Base-by-base conservation (phyloP, 2,797 vertebrate genomes). In the Oreortyx pictus region DNA sequence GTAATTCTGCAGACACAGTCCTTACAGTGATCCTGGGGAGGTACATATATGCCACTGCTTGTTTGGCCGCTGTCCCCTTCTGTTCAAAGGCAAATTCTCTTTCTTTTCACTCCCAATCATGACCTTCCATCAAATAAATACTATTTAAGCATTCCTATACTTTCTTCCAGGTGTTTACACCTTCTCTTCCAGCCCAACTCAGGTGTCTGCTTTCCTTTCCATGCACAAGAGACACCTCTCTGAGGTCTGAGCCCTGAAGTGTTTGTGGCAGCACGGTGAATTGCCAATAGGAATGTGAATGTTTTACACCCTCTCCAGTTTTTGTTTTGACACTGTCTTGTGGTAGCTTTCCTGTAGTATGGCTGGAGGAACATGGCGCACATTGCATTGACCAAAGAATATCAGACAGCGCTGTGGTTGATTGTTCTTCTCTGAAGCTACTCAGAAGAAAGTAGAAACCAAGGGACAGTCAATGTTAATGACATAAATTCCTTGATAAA, bases 41-140 rank as follows among this genome's bases (percentile, higher is more conserved):
- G 57, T 0, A 61, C 56, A 35, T 79, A 52, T 17, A 5, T 57
- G 54, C 37, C 37, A 7, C 54, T 90, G 67, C 67, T 91, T 86
- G 76, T 88, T 43, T 59, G 88, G 64, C 70, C 91, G 62, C 92
- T 94, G 84, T 90, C 82, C 79, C 62, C 71, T 95, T 94, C 89
- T 89, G 71, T 93, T 94, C 67, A 64, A 76, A 86, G 83, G n/a
- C 50, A 89, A 90, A 60, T 73, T 12, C 17, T 79, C 60, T 60
- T 72, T 64, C 29, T 88, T 94, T 85, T 72, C 17, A 7, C 16
- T 82, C 43, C 37, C 33, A 19, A 8, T 65, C 47, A 7, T 82
- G 66, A 57, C 0, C 43, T 86, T 78, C 39, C 57, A 43, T 82
- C 47, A 43, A 73, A 35, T 65, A 62, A 84, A 93, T 62, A 61